These are phyloP conservation scores for Styela clava DNA, from an alignment of 23 tunicate species.

Conservation along the genomic window DNA sequence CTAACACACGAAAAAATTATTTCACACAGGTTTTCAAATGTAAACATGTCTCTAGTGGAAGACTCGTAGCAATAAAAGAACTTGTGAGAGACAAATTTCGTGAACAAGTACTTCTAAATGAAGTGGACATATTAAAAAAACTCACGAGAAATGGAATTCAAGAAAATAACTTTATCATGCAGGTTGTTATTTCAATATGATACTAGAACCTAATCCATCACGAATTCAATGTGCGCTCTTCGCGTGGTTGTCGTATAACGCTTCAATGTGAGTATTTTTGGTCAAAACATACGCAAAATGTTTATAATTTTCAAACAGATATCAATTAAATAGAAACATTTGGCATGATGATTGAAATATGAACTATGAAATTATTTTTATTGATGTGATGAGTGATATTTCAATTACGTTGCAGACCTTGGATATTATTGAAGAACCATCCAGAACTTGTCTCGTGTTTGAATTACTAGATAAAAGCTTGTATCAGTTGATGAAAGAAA, in stretches of 20 bases:
- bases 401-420: not conserved
- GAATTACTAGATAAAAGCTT: slow-evolving; percentile 5
- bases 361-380: too few species aligned
- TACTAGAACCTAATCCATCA: too few species aligned
- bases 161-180: slow-evolving; percentile 6
- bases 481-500: slow-evolving; percentile 1
- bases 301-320: too few species aligned
- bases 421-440: slow-evolving; percentile 9
- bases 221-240: too few species aligned
- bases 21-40: not conserved
- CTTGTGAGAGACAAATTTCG: not conserved
- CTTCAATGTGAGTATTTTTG: too few species aligned
- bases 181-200: not conserved
- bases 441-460: slow-evolving; percentile 13
- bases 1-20: too few species aligned
- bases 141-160: not conserved
- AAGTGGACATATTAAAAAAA: slow-evolving; percentile 3
- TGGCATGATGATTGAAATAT: too few species aligned
- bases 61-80: slow-evolving; percentile 4
- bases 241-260: too few species aligned
- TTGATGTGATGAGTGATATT: too few species aligned
- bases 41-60: not conserved
- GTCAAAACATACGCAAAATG: too few species aligned
- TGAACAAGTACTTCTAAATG: slow-evolving; percentile 1
- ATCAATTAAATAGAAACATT: too few species aligned